phyloP scores from a whole-genome alignment of 2,888 invertebrate species.

The Chromoteleia sp. region DNA sequence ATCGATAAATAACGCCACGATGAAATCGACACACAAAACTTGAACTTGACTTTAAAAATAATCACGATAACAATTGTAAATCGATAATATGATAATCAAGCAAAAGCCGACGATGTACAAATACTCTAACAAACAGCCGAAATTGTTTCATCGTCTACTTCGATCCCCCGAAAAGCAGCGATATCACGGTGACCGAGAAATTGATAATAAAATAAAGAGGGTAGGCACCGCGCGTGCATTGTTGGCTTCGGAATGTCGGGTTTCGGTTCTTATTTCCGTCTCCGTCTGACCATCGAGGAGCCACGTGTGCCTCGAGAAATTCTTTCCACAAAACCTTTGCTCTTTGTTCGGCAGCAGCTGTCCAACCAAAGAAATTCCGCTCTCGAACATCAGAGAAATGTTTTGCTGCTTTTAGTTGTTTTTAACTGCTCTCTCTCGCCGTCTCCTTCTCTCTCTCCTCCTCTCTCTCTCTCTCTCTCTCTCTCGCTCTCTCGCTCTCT shows the following conservation, averaged over 20 bases:
- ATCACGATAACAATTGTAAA: too few relatives aligned
- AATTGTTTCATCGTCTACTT: too few relatives aligned
- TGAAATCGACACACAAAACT: too few relatives aligned
- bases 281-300: constrained; percentile 72
- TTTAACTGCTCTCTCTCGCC: constrained; percentile 26
- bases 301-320: constrained; percentile 82
- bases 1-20: too few relatives aligned
- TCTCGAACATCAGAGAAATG: constrained; percentile 77
- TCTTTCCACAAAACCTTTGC: constrained; percentile 81
- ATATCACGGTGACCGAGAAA: constrained; percentile 7
- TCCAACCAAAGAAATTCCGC: constrained; percentile 82
- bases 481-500: constrained; percentile 10
- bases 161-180: not conserved
- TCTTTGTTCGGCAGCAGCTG: constrained; percentile 82
- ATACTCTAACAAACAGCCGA: too few relatives aligned
- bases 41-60: too few relatives aligned
- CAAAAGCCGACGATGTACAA: too few relatives aligned
- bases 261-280: constrained; percentile 51
- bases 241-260: constrained; percentile 43
- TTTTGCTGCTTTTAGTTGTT: constrained; percentile 50
- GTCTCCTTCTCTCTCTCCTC: constrained; percentile 2
- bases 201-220: constrained; percentile 21
- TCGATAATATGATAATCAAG: too few relatives aligned
- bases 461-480: constrained; percentile 3
- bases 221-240: constrained; percentile 42